phyloP scores from a whole-genome alignment of 1,140 invertebrate species.

The Holotrichia oblita region DNA sequence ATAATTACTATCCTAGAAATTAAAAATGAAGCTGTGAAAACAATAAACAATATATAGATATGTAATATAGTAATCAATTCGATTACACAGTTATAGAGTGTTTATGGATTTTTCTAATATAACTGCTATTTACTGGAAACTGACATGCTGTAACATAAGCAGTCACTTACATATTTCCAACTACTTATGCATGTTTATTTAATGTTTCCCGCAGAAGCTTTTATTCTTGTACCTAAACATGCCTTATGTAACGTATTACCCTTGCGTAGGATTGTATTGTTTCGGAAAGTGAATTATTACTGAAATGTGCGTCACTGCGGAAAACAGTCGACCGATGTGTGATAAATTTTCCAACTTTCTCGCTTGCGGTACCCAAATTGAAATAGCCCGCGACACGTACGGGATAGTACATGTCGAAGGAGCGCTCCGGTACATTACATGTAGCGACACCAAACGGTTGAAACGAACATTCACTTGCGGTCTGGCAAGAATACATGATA shows the following conservation, averaged over 20 bases:
- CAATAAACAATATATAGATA: too few relatives aligned
- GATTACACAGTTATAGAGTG: too few relatives aligned
- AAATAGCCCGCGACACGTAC: slow-evolving; percentile 10
- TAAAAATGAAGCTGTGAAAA: too few relatives aligned
- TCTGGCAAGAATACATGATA: slow-evolving; percentile 7
- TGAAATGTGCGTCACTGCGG: neutral
- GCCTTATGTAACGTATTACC: neutral
- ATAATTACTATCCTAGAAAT: too few relatives aligned
- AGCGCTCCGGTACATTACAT: slow-evolving; percentile 11
- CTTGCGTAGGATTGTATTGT: neutral
- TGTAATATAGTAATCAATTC: too few relatives aligned
- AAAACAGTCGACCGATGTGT: neutral
- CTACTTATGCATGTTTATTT: too few relatives aligned
- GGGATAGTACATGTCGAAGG: neutral
- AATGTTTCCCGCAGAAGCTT: too few relatives aligned
- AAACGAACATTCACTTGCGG: neutral
- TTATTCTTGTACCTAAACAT: neutral
- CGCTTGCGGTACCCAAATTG: neutral
- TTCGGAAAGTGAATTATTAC: neutral
- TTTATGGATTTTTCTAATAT: too few relatives aligned
- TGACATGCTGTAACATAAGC: too few relatives aligned
- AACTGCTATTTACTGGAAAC: too few relatives aligned
- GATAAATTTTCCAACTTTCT: neutral
- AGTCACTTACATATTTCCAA: too few relatives aligned
- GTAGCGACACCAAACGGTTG: neutral